A percentile compares a stretch with the other conserved stretches of the same genome.
Conservation (phyloP, 1,140 invertebrate genomes). For the Phenacoccus solenopsis region DNA sequence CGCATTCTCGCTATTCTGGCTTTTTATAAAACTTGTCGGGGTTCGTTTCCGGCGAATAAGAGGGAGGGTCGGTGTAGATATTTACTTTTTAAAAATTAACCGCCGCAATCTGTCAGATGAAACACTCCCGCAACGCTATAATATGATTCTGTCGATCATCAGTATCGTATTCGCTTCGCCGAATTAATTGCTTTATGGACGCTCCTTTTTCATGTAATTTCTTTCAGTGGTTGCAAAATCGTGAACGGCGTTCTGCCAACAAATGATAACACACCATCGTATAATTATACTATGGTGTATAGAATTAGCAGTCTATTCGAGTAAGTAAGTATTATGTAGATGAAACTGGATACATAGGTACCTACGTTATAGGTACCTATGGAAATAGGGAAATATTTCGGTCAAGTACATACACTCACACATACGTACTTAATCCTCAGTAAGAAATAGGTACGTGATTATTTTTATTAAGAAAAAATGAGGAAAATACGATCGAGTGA, state of each 20-base stretch:
- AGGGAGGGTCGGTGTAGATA: constrained; percentile 8
- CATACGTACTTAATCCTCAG: no score
- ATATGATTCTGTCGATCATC: constrained; percentile 14
- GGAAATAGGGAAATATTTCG: background rate
- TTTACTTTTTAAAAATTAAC: constrained; percentile 18
- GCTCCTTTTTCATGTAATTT: background rate
- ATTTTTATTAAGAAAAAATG: no score
- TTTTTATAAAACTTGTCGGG: constrained; percentile 17
- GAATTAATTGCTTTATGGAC: constrained; percentile 13
- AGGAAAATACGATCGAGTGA: no score
- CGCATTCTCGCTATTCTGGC: constrained; percentile 9
- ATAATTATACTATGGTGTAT: background rate
- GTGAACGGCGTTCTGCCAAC: no score
- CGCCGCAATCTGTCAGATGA: constrained; percentile 16
- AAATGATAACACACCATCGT: background rate
- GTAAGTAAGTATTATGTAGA: background rate
- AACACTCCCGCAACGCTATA: constrained; percentile 16
- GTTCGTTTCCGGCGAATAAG: background rate
- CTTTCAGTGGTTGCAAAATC: constrained; percentile 10
- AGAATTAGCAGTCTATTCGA: background rate
- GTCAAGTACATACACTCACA: no score
- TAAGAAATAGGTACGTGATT: no score
- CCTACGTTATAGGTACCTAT: no score
- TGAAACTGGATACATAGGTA: no score
- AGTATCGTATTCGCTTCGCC: constrained; percentile 14